Evolutionary conservation across 1,140 invertebrate genomes (phyloP).

Genomic region (Pemphigus obesinymphae): DNA sequence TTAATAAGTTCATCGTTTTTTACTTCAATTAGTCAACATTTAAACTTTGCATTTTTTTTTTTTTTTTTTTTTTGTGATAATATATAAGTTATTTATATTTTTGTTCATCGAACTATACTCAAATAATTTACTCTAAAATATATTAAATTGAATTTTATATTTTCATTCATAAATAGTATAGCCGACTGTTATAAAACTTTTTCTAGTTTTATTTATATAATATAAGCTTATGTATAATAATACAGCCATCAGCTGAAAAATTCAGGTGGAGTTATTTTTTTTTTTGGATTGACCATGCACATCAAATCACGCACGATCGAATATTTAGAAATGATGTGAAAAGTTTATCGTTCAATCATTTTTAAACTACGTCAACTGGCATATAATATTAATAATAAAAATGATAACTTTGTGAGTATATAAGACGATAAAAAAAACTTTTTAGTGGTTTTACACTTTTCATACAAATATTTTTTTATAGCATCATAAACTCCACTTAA

Average conservation of each 20-base stretch:
- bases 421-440: neutral
- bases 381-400: neutral
- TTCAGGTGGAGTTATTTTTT: neutral
- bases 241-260: neutral
- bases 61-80: too few species aligned
- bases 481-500: neutral
- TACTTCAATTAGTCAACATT: too few species aligned
- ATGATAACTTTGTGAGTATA: neutral
- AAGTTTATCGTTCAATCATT: slow-evolving; percentile 1
- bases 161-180: too few species aligned
- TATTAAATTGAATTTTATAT: too few species aligned
- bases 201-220: neutral
- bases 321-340: neutral
- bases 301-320: neutral
- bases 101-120: too few species aligned
- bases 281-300: neutral
- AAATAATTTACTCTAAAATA: too few species aligned
- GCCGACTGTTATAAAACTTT: too few species aligned
- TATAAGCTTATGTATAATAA: neutral
- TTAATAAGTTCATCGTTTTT: too few species aligned
- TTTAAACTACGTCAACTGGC: neutral
- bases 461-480: neutral
- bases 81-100: too few species aligned
- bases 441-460: neutral
- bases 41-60: too few species aligned